Evolutionary conservation across 2,113 vertebrate species (phyloP), one percentile per base, ranked within the genome.

Genomic region (Tenebrosternarchus preto): DNA sequence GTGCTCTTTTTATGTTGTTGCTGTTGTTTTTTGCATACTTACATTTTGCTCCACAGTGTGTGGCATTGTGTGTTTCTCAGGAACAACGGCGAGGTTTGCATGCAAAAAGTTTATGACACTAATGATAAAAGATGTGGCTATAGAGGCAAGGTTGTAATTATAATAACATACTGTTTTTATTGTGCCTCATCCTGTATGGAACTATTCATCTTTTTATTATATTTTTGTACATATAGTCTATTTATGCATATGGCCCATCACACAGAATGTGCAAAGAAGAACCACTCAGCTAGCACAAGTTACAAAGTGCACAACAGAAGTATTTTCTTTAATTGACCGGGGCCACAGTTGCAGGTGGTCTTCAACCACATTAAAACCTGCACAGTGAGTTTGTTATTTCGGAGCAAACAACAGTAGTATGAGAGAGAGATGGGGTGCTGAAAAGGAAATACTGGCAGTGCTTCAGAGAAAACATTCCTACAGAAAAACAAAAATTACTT

Each of bases 71-170:
- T 55, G 60, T 68, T 57, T 43, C 50, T n/a, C 77, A 50, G 77
- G 69, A 81, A 80, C 84, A 85, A 88, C 86, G 77, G 82, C 83
- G 83, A 69, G 59, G 36, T 73, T 56, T 46, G 68, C 64, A 55
- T 70, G 63, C 77, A 76, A 90, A 12, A 91, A 89, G 84, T 92
- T 92, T 86, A 83, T 74, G 83, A 89, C 83, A 87, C 87, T 85
- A 87, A 88, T 77, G 86, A 91, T 90, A 88, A 92, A 88, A 90
- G 86, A 90, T 90, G 89, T 86, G 82, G 86, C 85, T 74, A 77
- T 79, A 76, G 61, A 73, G 76, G 72, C 56, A 83, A 76, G 87
- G 76, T 76, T 88, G 84, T 91, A 90, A 91, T 91, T 91, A 90
- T 89, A 87, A 88, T 81, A 90, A 87, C 86, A 84, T 78, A 74